Evolutionary conservation across 2,888 invertebrate species (phyloP).

Genomic region (Perizoma affinitatum): DNA sequence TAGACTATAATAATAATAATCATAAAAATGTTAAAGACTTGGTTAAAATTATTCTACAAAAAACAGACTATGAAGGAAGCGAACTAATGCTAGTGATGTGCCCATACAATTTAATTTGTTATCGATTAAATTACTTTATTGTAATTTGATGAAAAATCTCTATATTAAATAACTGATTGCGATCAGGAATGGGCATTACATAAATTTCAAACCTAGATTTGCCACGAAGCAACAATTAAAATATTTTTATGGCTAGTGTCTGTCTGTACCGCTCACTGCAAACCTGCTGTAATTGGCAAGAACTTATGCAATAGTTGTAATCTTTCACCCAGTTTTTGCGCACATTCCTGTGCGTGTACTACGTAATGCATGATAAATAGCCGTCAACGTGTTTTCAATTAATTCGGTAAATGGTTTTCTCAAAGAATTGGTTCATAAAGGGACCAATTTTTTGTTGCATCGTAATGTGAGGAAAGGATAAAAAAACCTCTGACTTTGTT

Average conservation of each 20-base stretch:
- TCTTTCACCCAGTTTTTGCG: conserved; percentile 32
- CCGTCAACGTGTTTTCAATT: conserved; percentile 7
- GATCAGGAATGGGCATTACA: conserved; percentile 27
- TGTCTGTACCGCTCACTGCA: conserved; percentile 25
- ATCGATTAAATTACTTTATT: conserved; percentile 5
- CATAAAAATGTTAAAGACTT: no score
- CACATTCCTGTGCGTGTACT: conserved; percentile 24
- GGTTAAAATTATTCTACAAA: no score
- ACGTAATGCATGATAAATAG: conserved; percentile 16
- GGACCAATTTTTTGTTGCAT: no score
- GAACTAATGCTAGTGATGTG: conserved; percentile 2
- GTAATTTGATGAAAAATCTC: background rate
- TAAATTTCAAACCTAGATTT: conserved; percentile 32
- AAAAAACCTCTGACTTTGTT: no score
- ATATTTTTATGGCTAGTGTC: conserved; percentile 29
- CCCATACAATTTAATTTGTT: conserved; percentile 1
- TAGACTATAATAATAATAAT: no score
- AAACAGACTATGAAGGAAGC: no score
- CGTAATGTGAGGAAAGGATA: no score
- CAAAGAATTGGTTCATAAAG: background rate
- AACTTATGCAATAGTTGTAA: conserved; percentile 33
- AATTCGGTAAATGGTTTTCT: conserved; percentile 6
- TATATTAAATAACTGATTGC: conserved; percentile 4
- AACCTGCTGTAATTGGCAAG: conserved; percentile 26
- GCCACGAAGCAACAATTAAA: conserved; percentile 34